A percentile compares a stretch with the other conserved stretches of the same genome.
phyloP scores from a whole-genome alignment of 1,140 invertebrate species.

The Lasaia peninsularis region DNA sequence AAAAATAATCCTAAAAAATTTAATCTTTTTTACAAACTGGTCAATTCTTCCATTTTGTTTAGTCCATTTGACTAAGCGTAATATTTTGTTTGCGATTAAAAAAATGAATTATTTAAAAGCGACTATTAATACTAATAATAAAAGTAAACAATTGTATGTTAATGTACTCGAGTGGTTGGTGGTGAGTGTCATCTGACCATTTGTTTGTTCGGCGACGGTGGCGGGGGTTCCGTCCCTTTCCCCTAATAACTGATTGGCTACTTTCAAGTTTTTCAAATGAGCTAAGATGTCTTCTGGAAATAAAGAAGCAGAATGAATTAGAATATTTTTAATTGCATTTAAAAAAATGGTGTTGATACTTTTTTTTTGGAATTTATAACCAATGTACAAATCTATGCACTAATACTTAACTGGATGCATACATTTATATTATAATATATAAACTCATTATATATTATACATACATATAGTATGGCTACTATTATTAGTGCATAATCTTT shows the following conservation, averaged over 20 bases:
- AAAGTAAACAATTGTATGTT: slow-evolving; percentile 12
- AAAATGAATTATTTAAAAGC: neutral
- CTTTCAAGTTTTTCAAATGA: slow-evolving; percentile 51
- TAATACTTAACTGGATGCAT: no score
- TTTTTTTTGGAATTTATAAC: no score
- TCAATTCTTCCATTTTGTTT: neutral
- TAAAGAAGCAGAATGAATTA: neutral
- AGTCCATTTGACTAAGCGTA: neutral
- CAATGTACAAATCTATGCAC: neutral
- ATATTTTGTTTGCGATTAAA: neutral
- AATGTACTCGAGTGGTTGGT: slow-evolving; percentile 6
- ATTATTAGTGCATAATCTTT: no score
- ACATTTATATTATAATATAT: no score
- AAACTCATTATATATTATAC: no score
- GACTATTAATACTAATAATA: neutral
- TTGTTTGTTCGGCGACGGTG: slow-evolving; percentile 45
- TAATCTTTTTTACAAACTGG: no score
- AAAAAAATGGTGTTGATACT: neutral
- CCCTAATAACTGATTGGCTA: slow-evolving; percentile 50
- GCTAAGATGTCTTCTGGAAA: slow-evolving; percentile 53
- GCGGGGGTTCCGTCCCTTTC: slow-evolving; percentile 46
- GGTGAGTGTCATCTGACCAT: slow-evolving; percentile 28
- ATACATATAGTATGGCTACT: no score
- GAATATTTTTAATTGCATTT: neutral
- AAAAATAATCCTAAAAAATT: no score